These are phyloP conservation scores for Rhabdornis inornatus DNA, from an alignment of 2,113 vertebrate genomes.

Conservation along the genomic window DNA sequence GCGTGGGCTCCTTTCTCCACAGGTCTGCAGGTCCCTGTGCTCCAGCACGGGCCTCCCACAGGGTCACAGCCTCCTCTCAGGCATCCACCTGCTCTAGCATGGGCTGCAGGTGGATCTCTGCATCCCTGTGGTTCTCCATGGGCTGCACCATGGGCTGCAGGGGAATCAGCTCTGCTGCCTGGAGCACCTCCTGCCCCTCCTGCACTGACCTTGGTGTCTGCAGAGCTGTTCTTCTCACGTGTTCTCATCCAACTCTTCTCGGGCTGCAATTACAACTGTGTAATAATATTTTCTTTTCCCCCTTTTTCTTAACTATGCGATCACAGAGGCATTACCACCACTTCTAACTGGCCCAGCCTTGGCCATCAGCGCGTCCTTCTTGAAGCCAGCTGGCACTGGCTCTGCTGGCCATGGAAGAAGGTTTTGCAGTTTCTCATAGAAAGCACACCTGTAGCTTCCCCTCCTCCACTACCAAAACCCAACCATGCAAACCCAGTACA, in stretches of 20 bases:
- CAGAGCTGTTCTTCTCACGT: not conserved
- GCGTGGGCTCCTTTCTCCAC: not conserved
- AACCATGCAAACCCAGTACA: not conserved
- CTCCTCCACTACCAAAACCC: not conserved
- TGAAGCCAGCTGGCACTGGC: not conserved
- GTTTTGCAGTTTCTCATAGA: not conserved
- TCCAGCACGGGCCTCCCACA: rapidly evolving
- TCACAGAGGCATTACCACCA: not conserved
- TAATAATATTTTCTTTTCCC: not conserved
- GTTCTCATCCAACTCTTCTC: rapidly evolving
- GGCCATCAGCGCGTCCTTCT: not conserved
- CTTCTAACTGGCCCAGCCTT: not conserved
- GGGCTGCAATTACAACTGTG: not conserved
- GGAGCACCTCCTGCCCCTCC: not conserved
- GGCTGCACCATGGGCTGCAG: not conserved
- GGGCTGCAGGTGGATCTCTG: not conserved
- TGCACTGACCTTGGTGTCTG: not conserved
- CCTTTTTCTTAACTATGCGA: not conserved
- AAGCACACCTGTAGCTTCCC: not conserved
- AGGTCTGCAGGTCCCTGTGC: not conserved
- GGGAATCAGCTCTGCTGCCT: rapidly evolving
- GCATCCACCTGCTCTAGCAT: not conserved
- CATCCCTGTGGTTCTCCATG: not conserved
- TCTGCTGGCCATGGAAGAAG: not conserved
- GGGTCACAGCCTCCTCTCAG: not conserved